Conservation (phyloP, 2,888 invertebrate species). For the Leptinotarsa rubiginosa region DNA sequence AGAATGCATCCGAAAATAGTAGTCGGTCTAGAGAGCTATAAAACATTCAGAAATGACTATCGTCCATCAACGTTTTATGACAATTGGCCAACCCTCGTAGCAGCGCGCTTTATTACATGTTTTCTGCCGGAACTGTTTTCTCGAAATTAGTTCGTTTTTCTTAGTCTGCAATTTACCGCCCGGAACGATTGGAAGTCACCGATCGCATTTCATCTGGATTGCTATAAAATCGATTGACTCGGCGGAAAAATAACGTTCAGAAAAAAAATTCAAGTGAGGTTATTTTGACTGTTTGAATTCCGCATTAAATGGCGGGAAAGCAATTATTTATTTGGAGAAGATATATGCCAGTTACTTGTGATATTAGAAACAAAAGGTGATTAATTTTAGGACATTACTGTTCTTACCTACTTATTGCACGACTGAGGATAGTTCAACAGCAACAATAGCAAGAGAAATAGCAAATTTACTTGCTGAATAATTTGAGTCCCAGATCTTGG, state of each 20-base stretch:
- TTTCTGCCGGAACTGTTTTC: conserved; percentile 55
- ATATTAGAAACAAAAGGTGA: too few relatives aligned
- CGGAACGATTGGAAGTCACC: conserved; percentile 26
- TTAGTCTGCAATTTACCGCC: conserved; percentile 29
- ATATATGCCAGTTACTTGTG: too few relatives aligned
- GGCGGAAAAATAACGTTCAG: neutral
- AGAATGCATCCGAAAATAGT: conserved; percentile 45
- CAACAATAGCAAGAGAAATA: too few relatives aligned
- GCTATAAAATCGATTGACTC: neutral
- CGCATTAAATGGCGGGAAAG: too few relatives aligned
- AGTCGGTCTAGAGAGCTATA: conserved; percentile 54
- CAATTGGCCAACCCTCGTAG: conserved; percentile 57
- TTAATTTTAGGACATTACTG: too few relatives aligned
- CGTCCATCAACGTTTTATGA: conserved; percentile 58
- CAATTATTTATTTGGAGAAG: too few relatives aligned
- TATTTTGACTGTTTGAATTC: too few relatives aligned
- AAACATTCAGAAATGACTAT: conserved; percentile 57
- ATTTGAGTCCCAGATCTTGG: too few relatives aligned
- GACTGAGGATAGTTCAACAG: too few relatives aligned
- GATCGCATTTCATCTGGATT: neutral
- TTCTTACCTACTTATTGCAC: too few relatives aligned
- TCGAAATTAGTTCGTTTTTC: conserved; percentile 50
- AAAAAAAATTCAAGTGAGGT: neutral
- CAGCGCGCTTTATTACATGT: conserved; percentile 52
- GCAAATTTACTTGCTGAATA: too few relatives aligned